Conservation (phyloP, 2,888 invertebrate species). For the Apantesis nais region DNA sequence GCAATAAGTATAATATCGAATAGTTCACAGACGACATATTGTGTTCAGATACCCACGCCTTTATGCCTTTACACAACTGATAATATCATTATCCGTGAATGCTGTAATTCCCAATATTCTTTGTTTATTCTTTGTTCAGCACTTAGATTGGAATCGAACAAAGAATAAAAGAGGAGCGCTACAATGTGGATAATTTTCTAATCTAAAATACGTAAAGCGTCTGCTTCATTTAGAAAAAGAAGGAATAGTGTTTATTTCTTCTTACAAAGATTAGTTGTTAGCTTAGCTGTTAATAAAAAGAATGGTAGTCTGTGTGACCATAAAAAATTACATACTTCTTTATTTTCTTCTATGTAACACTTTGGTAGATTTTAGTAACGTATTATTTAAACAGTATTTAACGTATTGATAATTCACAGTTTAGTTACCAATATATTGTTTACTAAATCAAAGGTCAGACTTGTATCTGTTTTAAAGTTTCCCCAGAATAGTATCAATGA, state of each 20-base stretch:
- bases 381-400: background rate
- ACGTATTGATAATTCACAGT: background rate
- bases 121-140: background rate
- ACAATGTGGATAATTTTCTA: no score
- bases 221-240: no score
- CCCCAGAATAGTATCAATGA: constrained; percentile 35
- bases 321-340: no score
- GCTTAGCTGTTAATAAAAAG: no score
- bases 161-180: no score
- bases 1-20: background rate
- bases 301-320: no score
- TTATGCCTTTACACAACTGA: background rate
- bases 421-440: constrained; percentile 24
- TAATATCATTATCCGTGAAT: background rate
- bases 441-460: constrained; percentile 45
- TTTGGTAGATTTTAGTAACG: no score
- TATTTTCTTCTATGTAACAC: no score
- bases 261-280: no score
- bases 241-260: no score
- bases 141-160: background rate
- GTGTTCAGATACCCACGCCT: no score
- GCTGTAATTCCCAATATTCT: background rate
- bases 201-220: no score
- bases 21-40: background rate
- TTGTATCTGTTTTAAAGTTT: constrained; percentile 8